Conservation (phyloP, 2,888 invertebrate genomes). For the Hypolimnas misippus region DNA sequence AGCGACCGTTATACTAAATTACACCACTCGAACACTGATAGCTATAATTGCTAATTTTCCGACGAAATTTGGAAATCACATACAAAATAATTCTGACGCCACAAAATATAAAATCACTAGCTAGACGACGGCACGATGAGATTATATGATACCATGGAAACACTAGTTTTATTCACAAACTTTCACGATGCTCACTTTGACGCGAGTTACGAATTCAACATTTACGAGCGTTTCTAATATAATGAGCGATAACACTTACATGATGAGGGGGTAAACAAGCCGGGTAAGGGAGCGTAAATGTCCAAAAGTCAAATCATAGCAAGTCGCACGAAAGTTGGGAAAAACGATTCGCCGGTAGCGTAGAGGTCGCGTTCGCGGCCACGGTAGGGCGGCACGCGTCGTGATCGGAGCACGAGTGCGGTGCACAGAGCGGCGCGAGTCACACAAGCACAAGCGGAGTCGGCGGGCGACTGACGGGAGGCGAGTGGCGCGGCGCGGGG, state of each 20-base stretch:
- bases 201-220: conserved; percentile 81
- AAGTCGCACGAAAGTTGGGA: conserved; percentile 80
- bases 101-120: conserved; percentile 52
- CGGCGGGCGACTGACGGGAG: conserved; percentile 85
- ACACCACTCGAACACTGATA: conserved; percentile 59
- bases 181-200: conserved; percentile 75
- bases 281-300: conserved; percentile 78
- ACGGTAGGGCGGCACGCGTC: conserved; percentile 83
- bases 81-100: conserved; percentile 58
- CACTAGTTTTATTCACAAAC: conserved; percentile 76
- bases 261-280: conserved; percentile 83
- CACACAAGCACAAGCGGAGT: conserved; percentile 84
- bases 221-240: conserved; percentile 70
- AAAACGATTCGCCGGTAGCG: conserved; percentile 83
- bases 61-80: conserved; percentile 79
- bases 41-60: conserved; percentile 67
- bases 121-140: conserved; percentile 32
- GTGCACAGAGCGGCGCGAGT: conserved; percentile 83
- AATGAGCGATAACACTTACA: conserved; percentile 82
- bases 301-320: conserved; percentile 81
- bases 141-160: conserved; percentile 33
- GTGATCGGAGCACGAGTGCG: conserved; percentile 82
- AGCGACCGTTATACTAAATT: conserved; percentile 55
- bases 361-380: conserved; percentile 86
- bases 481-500: conserved; percentile 76